These are phyloP conservation scores for Popillia japonica DNA, from an alignment of 1,140 invertebrate genomes.

Conservation along the genomic window DNA sequence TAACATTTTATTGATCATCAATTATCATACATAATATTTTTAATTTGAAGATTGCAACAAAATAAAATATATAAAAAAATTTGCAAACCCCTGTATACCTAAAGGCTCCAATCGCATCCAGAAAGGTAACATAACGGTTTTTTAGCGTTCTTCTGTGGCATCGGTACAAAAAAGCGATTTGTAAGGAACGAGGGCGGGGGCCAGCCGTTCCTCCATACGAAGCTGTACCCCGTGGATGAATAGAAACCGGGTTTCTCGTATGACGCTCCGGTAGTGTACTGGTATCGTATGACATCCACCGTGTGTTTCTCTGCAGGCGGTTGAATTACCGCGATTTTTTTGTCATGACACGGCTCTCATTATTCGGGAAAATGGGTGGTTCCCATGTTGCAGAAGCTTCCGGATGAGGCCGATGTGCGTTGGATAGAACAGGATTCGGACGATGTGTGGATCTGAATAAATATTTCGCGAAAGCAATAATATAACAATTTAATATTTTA, in stretches of 20 bases:
- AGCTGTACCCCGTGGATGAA: slow-evolving; percentile 40
- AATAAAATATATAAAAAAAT: too few species aligned
- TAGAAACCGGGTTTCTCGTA: slow-evolving; percentile 42
- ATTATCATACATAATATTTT: too few species aligned
- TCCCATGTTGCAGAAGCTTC: slow-evolving; percentile 47
- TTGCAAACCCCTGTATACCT: background rate
- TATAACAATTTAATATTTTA: too few species aligned
- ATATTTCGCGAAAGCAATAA: too few species aligned
- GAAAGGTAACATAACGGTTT: slow-evolving; percentile 53
- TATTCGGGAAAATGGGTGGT: slow-evolving; percentile 52
- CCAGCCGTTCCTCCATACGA: background rate
- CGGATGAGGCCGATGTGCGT: slow-evolving; percentile 44
- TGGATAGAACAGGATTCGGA: background rate
- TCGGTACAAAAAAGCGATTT: slow-evolving; percentile 52
- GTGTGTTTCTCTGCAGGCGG: slow-evolving; percentile 13
- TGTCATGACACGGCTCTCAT: slow-evolving; percentile 45
- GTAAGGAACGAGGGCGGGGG: slow-evolving; percentile 47
- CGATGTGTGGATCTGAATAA: background rate
- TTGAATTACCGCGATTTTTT: slow-evolving; percentile 54
- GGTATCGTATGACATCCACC: slow-evolving; percentile 53
- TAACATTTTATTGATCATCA: too few species aligned
- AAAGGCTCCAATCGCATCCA: background rate
- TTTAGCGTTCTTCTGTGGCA: slow-evolving; percentile 38
- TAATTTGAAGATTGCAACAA: too few species aligned
- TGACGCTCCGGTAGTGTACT: slow-evolving; percentile 7